These are phyloP conservation scores for Herpetotheres cachinnans DNA, from an alignment of 2,113 vertebrate species.

Conservation along the genomic window DNA sequence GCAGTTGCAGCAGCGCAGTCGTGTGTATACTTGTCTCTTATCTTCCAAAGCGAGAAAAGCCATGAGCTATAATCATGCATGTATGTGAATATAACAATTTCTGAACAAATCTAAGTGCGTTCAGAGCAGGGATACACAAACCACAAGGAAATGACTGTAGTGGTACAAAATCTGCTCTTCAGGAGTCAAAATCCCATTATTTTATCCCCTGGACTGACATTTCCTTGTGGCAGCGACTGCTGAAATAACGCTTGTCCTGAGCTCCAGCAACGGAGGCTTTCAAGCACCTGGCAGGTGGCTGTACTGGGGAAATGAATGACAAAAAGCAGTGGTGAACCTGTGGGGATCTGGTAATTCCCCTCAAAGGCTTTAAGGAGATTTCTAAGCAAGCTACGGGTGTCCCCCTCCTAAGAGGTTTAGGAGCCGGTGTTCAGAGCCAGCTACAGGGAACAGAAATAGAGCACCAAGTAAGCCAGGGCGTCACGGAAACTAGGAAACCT, in stretches of 20 bases:
- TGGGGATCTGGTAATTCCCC: not conserved
- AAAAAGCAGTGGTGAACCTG: not conserved
- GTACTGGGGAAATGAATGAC: not conserved
- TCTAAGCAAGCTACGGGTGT: not conserved
- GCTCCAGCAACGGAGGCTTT: not conserved
- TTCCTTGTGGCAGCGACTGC: accelerated
- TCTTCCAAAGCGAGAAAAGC: not conserved
- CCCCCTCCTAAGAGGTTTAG: slow-evolving; percentile 6
- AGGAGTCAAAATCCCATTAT: not conserved
- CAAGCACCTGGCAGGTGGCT: not conserved
- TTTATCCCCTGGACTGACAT: not conserved
- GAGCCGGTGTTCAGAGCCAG: not conserved
- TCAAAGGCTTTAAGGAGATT: not conserved
- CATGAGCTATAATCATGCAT: accelerated
- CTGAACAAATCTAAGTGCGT: not conserved
- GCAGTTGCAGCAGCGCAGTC: not conserved
- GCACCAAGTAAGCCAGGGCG: not conserved
- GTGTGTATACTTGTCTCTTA: not conserved
- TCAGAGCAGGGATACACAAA: not conserved
- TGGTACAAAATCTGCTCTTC: not conserved
- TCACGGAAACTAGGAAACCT: slow-evolving; percentile 51
- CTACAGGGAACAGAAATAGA: slow-evolving; percentile 10
- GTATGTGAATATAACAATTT: accelerated
- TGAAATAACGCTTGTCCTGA: not conserved
- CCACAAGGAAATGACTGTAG: not conserved